phyloP scores from a whole-genome alignment of 2,888 invertebrate species.

The Furcula furcula region DNA sequence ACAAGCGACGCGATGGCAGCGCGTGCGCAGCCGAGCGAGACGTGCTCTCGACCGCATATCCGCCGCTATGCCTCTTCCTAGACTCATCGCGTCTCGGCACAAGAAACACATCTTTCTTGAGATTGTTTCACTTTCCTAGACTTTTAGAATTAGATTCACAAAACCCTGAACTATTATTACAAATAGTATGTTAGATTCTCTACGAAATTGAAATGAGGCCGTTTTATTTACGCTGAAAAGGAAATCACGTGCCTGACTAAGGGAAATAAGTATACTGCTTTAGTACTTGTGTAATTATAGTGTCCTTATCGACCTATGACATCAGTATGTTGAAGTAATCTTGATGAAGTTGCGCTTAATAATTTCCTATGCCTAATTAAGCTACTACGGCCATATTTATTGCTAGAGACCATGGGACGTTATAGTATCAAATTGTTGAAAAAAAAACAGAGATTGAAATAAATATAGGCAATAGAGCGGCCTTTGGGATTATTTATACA shows the following conservation, averaged over 20 bases:
- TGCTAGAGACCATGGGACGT: conserved; percentile 27
- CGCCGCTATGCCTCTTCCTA: conserved; percentile 69
- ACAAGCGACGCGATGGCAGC: conserved; percentile 69
- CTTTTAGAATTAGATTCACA: background rate
- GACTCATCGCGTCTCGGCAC: conserved; percentile 38
- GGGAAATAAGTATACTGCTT: conserved; percentile 9
- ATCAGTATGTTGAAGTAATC: conserved; percentile 14
- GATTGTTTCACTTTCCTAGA: conserved; percentile 26
- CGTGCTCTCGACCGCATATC: conserved; percentile 77
- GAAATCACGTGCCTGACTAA: conserved; percentile 12
- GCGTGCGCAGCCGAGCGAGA: conserved; percentile 64
- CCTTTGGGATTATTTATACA: too few relatives aligned
- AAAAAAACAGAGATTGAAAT: too few relatives aligned
- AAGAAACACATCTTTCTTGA: conserved; percentile 28
- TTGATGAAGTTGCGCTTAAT: conserved; percentile 2
- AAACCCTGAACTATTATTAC: too few relatives aligned
- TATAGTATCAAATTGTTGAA: conserved; percentile 51
- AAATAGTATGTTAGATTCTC: too few relatives aligned
- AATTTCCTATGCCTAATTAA: too few relatives aligned
- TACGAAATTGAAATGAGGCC: background rate
- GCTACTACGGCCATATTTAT: conserved; percentile 6
- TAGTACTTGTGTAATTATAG: conserved; percentile 11
- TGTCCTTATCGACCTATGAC: conserved; percentile 13
- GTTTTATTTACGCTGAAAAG: conserved; percentile 1
- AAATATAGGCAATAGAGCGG: too few relatives aligned